These are phyloP conservation scores for Agrotis exclamationis DNA, from an alignment of 2,888 invertebrate species.

Conservation along the genomic window DNA sequence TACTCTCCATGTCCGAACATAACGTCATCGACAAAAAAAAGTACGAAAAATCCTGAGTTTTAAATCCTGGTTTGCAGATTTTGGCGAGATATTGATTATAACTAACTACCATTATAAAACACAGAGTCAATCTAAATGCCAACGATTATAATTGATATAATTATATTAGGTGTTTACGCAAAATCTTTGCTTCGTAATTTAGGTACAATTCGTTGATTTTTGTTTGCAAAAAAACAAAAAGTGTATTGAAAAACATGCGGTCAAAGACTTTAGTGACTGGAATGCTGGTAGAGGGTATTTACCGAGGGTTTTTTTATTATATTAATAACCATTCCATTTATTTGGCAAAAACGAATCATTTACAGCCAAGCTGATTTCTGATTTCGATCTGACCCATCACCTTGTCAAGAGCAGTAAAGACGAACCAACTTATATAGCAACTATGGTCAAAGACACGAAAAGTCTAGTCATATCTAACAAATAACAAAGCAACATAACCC, in stretches of 20 bases:
- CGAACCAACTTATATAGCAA: background rate
- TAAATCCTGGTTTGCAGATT: conserved; percentile 38
- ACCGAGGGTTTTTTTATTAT: too few relatives aligned
- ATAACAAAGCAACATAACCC: conserved; percentile 10
- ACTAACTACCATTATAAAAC: conserved; percentile 20
- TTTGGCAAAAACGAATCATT: too few relatives aligned
- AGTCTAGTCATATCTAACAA: conserved; percentile 19
- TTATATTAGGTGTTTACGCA: conserved; percentile 20
- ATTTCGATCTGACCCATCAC: background rate
- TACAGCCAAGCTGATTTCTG: too few relatives aligned
- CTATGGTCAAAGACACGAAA: background rate
- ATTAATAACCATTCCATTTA: too few relatives aligned
- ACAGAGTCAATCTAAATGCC: conserved; percentile 42
- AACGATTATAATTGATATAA: conserved; percentile 35
- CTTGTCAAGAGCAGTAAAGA: background rate
- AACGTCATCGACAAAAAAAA: conserved; percentile 40
- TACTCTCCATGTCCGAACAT: conserved; percentile 2
- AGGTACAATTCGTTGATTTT: conserved; percentile 22
- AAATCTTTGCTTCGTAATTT: conserved; percentile 30
- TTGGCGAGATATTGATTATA: conserved; percentile 17
- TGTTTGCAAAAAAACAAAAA: conserved; percentile 15
- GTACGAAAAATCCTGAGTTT: conserved; percentile 41
- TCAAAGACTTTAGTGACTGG: conserved; percentile 34
- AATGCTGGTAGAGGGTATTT: conserved; percentile 23
- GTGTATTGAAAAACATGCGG: conserved; percentile 4